Base-by-base conservation (phyloP, 2,113 vertebrate species). In the Microtus montanus region DNA sequence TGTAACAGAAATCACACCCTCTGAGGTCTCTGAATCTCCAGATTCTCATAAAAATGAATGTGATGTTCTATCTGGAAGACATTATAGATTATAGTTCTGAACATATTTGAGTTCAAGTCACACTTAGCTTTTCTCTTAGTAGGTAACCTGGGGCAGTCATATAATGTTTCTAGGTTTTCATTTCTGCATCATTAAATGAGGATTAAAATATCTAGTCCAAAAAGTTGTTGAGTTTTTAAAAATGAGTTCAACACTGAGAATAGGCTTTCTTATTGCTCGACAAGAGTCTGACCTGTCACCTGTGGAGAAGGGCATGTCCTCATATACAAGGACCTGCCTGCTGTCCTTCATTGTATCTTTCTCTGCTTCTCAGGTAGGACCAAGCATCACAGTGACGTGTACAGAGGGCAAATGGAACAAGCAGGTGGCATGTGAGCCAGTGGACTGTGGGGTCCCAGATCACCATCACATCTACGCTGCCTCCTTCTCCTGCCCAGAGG, bases 401-500 rank as follows among this genome's bases (percentile, higher is more conserved):
- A 96, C 98, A 0, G 99, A 99, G 80, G 99, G 99, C 90, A 99
- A 99, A 94, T 99, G 99, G 99, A 99, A 99, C 97, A 99, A 99
- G 92, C 99, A 99, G 97, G 99, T 99, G 58, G 99, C 98, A 0
- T 99, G 99, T 1, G 99, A 99, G 96, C 99, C 99, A 0, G 99
- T 99, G 92, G 99, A 99, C 98, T 99, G 99, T 0, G 99, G 99
- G n/a, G 64, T 99, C 54, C 99, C 99, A 0, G 99, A 99, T 95
- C 99, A 99, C 90, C 99, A 99, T 94, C 99, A 99, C 0, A 99
- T 99, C 66, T 99, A 99, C 24, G 99, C 99, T 0, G 99, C 99
- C 87, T 97, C 98, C 52, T 99, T 99, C 98, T 98, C 98, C 95
- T 99, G 99, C 97, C 99, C 98, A 0, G 98, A 99, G 83, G 99